A percentile compares a stretch with the other conserved stretches of the same genome.
These are phyloP conservation scores for Pipistrellus kuhlii DNA, from an alignment of 2,797 vertebrate species.

Conservation along the genomic window DNA sequence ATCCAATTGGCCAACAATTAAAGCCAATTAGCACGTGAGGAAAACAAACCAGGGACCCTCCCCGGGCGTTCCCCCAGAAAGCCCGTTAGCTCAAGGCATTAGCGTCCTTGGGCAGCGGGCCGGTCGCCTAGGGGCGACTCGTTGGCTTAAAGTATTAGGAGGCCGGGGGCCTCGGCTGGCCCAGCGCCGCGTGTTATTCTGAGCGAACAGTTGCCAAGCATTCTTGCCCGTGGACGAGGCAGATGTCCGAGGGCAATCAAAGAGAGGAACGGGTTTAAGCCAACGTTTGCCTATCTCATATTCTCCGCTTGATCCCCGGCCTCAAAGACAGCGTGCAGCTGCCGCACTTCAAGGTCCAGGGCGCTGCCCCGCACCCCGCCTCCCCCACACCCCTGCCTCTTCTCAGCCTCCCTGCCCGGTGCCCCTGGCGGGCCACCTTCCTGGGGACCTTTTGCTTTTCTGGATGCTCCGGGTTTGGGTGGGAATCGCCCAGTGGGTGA, in stretches of 20 bases:
- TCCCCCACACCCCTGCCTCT: conserved; percentile 50
- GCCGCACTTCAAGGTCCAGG: conserved; percentile 93
- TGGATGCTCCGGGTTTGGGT: conserved; percentile 56
- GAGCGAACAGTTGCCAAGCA: conserved; percentile 97
- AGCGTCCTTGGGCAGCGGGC: conserved; percentile 19
- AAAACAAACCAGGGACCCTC: conserved; percentile 86
- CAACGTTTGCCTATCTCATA: conserved; percentile 98
- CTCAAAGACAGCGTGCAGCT: conserved; percentile 97
- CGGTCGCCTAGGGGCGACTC: conserved; percentile 86
- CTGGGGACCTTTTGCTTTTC: conserved; percentile 64
- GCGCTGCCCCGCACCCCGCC: conserved; percentile 86
- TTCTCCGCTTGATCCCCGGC: conserved; percentile 92
- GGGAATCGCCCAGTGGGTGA: conserved; percentile 72
- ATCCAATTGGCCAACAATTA: conserved; percentile 98
- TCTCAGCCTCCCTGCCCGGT: conserved; percentile 87
- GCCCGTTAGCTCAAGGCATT: conserved; percentile 90
- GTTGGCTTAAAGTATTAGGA: conserved; percentile 98
- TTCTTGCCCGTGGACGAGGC: conserved; percentile 98
- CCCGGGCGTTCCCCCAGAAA: conserved; percentile 86
- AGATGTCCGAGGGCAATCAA: conserved; percentile 99
- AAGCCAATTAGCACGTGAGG: conserved; percentile 98
- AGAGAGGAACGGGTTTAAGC: conserved; percentile 97
- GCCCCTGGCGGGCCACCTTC: conserved; percentile 58
- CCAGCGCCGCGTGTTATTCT: conserved; percentile 93
- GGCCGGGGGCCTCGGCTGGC: conserved; percentile 89